Evolutionary conservation across 1,140 invertebrate genomes (phyloP).

Genomic region (Drosophila sproati): DNA sequence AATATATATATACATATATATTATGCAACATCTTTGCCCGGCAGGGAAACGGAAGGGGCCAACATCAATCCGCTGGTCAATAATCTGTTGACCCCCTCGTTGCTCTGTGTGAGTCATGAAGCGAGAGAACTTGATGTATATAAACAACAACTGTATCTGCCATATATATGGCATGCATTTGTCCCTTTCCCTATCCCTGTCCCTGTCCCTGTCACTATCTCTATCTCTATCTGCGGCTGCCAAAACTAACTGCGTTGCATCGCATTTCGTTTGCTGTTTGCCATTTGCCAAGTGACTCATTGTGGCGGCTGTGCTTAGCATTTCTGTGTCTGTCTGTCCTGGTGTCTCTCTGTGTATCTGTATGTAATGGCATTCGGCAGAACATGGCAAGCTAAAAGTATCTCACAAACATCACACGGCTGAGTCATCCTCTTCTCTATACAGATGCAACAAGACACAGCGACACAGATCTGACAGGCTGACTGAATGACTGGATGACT

Average conservation of each 20-base stretch:
- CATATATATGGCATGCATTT: constrained; percentile 1
- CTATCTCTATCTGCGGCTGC: constrained; percentile 26
- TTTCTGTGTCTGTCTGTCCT: not conserved
- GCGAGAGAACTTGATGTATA: constrained; percentile 11
- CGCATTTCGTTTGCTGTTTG: constrained; percentile 20
- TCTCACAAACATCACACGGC: constrained; percentile 27
- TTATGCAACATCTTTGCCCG: constrained; percentile 11
- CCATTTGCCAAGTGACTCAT: constrained; percentile 34
- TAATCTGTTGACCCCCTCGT: constrained; percentile 6
- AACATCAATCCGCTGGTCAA: constrained; percentile 16
- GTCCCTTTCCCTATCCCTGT: not conserved
- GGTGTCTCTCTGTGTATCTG: not conserved
- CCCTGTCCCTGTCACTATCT: not conserved
- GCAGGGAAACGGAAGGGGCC: not conserved
- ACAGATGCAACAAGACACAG: not conserved
- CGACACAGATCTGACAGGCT: not conserved
- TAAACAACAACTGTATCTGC: constrained; percentile 15
- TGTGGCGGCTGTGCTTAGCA: constrained; percentile 29
- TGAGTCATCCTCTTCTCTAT: constrained; percentile 35
- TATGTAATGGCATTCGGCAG: constrained; percentile 12
- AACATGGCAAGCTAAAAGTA: constrained; percentile 43
- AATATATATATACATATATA: not conserved
- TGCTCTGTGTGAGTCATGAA: constrained; percentile 24
- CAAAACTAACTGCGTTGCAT: constrained; percentile 49
- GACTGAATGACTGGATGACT: not conserved